Base-by-base conservation (phyloP, 2,888 invertebrate species). In the Podotricha telesiphe region DNA sequence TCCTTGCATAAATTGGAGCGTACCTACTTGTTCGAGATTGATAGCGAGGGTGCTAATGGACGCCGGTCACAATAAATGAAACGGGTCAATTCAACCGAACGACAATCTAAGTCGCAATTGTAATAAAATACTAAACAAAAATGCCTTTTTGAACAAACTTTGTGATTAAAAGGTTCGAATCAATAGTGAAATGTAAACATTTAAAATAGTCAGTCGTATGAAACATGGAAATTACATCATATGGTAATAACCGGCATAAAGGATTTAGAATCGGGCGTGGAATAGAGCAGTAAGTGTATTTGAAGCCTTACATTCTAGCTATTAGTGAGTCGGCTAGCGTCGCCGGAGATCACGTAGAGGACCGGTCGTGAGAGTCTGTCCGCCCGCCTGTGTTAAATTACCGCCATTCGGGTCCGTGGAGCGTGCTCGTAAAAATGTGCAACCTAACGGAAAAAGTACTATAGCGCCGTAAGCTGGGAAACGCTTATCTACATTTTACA, bases 291-390 rank as follows among this genome's bases (percentile, higher is more conserved):
- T 73, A 69, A 77, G 74, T 75, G 73, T 74, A 73, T 71, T 65
- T 68, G 73, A 73, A 55, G 67, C 47, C 56, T 62, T 55, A 72
- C 67, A 71, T 66, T 66, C 68, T 70, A 45, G 73, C 71, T 66
- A 86, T 87, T 88, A 86, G 78, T 80, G 76, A 87, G 87, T 87
- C 87, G 75, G 77, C 76, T 66, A 78, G 78, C 86, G 86, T 87
- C 82, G 83, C 82, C 85, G 84, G 85, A 86, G 87, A 88, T 88
- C 89, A 89, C 89, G 89, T 89, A 88, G 83, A 79, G 84, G 82
- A 84, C 86, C 84, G 85, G 84, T 85, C 84, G 84, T 81, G 80
- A 70, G 69, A 67, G 70, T 64, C 70, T 53, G 70, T 62, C 81
- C 78, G 83, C 73, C 78, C 76, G 73, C 72, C 78, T 77, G 81